Evolutionary conservation across 2,113 vertebrate genomes (phyloP).

Genomic region (Pelodiscus sinensis): DNA sequence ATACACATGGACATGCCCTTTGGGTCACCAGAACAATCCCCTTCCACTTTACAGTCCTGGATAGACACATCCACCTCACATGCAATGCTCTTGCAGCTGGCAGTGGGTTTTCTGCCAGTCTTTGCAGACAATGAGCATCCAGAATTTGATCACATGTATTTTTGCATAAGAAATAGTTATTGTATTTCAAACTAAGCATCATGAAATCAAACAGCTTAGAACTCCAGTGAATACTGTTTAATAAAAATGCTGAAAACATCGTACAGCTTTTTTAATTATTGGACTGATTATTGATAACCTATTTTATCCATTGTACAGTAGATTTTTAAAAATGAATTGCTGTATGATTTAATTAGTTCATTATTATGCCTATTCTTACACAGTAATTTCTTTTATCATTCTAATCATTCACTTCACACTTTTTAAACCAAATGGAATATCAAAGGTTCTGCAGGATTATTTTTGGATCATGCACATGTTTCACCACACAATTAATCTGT

Average conservation of each 20-base stretch:
- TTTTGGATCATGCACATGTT: constrained; percentile 66
- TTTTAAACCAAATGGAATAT: constrained; percentile 69
- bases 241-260: constrained; percentile 59
- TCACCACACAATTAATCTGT: constrained; percentile 70
- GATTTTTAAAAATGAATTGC: constrained; percentile 74
- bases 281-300: constrained; percentile 70
- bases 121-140: neutral
- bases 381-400: constrained; percentile 73
- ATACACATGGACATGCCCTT: neutral
- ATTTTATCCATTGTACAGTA: constrained; percentile 73
- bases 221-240: constrained; percentile 42
- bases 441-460: constrained; percentile 63
- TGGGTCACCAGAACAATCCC: neutral
- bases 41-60: neutral
- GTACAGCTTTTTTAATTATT: constrained; percentile 59
- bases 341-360: constrained; percentile 74
- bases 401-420: constrained; percentile 71
- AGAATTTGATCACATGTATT: neutral
- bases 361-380: constrained; percentile 74
- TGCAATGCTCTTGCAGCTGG: neutral
- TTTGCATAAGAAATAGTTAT: constrained; percentile 20
- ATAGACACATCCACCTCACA: neutral
- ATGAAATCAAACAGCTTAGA: constrained; percentile 44
- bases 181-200: constrained; percentile 10
- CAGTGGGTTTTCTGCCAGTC: neutral